Conservation (phyloP, 2,888 invertebrate genomes). For the Elegia similella region DNA sequence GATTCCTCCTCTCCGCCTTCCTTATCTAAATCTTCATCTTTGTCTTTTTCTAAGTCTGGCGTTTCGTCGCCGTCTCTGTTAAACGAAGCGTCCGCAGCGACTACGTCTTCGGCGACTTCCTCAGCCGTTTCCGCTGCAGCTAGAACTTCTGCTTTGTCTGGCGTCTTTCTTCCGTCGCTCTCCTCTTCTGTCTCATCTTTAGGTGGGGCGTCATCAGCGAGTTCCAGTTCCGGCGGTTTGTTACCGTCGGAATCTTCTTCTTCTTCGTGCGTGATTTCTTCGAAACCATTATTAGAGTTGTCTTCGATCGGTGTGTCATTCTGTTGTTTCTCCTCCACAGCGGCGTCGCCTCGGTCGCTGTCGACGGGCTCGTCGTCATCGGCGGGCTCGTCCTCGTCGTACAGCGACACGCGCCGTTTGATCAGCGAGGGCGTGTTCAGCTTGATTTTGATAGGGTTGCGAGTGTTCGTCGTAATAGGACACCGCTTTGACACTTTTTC, state of each 20-base stretch:
- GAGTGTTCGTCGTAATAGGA: constrained; percentile 61
- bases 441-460: constrained; percentile 70
- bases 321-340: constrained; percentile 12
- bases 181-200: neutral
- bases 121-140: constrained; percentile 10
- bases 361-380: constrained; percentile 25
- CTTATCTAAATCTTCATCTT: neutral
- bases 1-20: constrained; percentile 32
- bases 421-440: constrained; percentile 72
- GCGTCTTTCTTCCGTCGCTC: neutral
- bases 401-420: constrained; percentile 73
- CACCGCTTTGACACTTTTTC: constrained; percentile 64
- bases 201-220: neutral
- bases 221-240: neutral
- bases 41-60: neutral
- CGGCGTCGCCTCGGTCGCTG: constrained; percentile 1
- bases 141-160: neutral
- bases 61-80: neutral
- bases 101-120: neutral
- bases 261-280: neutral
- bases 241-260: neutral
- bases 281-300: neutral
- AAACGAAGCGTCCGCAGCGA: neutral
- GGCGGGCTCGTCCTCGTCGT: constrained; percentile 71
- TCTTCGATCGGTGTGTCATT: neutral